Evolutionary conservation across 2,797 vertebrate genomes (phyloP).

Genomic region (Australoheros facetus): DNA sequence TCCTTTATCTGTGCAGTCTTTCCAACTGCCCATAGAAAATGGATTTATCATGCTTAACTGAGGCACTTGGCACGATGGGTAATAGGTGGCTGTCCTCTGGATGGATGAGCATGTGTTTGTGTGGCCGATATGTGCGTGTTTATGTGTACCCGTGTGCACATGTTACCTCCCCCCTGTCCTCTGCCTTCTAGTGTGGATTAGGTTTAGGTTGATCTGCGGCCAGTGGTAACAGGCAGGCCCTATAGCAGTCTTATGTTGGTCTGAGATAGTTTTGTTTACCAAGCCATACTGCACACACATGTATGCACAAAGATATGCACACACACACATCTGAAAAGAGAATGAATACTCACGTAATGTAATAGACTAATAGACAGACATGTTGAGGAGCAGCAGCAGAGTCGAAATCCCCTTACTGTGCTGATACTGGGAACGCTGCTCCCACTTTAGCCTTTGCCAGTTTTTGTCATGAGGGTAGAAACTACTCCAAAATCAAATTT

Average conservation of each 20-base stretch:
- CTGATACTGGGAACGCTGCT: conserved; percentile 17
- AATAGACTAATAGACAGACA: conserved; percentile 50
- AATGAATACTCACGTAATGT: conserved; percentile 47
- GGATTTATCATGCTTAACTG: conserved; percentile 75
- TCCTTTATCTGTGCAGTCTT: conserved; percentile 77
- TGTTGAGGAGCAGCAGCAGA: conserved; percentile 26
- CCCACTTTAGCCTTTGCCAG: conserved; percentile 18
- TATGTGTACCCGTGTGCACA: conserved; percentile 43
- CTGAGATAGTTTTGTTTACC: conserved; percentile 60
- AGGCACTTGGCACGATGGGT: conserved; percentile 71
- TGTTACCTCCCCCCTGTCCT: conserved; percentile 25
- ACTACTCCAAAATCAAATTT: conserved; percentile 23
- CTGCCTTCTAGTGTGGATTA: conserved; percentile 78
- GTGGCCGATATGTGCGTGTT: conserved; percentile 25
- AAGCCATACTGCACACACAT: conserved; percentile 32
- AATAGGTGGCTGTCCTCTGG: conserved; percentile 75
- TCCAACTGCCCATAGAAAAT: conserved; percentile 75
- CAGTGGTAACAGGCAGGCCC: conserved; percentile 70
- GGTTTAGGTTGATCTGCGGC: conserved; percentile 73
- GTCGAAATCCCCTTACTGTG: conserved; percentile 45
- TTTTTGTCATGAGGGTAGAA: conserved; percentile 24
- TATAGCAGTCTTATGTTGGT: conserved; percentile 70
- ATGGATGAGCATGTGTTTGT: conserved; percentile 59
- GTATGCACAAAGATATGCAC: conserved; percentile 31
- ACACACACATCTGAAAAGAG: conserved; percentile 38